Conservation (phyloP, 92 coral and sea anemone genomes). For the Actinernus sp. region DNA sequence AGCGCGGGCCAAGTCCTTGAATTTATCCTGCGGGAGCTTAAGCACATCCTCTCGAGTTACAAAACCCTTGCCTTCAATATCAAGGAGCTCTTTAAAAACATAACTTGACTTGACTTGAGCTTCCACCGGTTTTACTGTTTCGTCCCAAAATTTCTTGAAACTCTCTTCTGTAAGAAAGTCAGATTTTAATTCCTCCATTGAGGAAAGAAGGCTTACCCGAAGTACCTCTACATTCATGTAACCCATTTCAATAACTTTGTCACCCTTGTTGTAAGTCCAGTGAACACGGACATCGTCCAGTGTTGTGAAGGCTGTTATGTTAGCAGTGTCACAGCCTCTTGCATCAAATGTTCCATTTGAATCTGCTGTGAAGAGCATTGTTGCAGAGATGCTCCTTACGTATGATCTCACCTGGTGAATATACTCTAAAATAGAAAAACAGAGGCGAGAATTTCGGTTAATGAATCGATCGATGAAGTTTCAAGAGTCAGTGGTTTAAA, state of each 20-base stretch:
- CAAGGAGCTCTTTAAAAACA: conserved; percentile 57
- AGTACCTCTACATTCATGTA: conserved; percentile 87
- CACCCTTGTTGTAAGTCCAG: conserved; percentile 98
- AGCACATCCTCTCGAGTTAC: conserved; percentile 65
- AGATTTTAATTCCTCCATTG: conserved; percentile 29
- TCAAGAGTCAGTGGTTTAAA: too few species aligned
- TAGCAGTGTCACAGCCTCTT: conserved; percentile 70
- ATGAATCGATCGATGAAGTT: too few species aligned
- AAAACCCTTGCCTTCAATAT: conserved; percentile 51
- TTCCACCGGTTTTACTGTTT: conserved; percentile 31
- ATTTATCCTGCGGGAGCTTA: conserved; percentile 56
- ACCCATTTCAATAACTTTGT: conserved; percentile 92
- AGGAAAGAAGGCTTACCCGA: conserved; percentile 58
- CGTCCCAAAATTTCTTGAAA: conserved; percentile 66
- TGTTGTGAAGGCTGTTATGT: conserved; percentile 66
- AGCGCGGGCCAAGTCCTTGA: conserved; percentile 77
- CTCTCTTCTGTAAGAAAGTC: conserved; percentile 54
- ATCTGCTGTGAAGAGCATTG: conserved; percentile 93
- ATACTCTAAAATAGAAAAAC: too few species aligned
- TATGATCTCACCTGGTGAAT: conserved; percentile 97
- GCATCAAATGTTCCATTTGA: conserved; percentile 64
- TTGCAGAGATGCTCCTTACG: conserved; percentile 89
- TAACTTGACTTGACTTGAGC: conserved; percentile 33
- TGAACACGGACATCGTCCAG: conserved; percentile 89
- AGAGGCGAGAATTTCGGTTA: too few species aligned